Evolutionary conservation across 2,113 vertebrate species (phyloP), one percentile per base, ranked within the genome.

Genomic region (Pseudonaja textilis): DNA sequence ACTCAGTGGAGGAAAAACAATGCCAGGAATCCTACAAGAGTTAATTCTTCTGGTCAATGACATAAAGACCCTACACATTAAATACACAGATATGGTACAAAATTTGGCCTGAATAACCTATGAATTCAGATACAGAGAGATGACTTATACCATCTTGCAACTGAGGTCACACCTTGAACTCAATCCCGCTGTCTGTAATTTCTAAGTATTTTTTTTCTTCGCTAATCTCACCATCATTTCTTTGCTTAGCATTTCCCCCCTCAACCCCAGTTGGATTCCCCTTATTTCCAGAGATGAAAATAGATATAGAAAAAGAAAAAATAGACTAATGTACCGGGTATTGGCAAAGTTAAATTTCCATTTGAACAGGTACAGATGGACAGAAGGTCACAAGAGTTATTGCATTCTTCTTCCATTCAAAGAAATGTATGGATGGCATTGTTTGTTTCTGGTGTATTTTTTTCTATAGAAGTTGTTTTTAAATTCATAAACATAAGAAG

Each of bases 401-500:
- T 87, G 25, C 1, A 56, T 12, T 87, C 34, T 64, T 52, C 45
- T 29, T n/a, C 16, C 39, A 45, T n/a, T 52, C 61, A 56, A 87
- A 87, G 56, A 45, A 16, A 20, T 45, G 50, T 61, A 25, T 3
- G 57, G 57, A 25, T 34, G 47, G 85, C 42, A 52, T 91, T 87
- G 23, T 34, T 87, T 87, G 23, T 45, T 47, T 56, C 12, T 87
- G 14, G 9, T n/a, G 47, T 26, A 16, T 25, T 64, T 47, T 52
- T 50, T 59, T 45, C 42, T 18, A 25, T 16, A 22, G 20, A 64
- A n/a, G 20, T 56, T 20, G 74, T 91, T 61, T 56, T 91, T 52
- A 92, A 92, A 92, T 88, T 87, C 85, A 88, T 64, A 64, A 88
- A 88, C 45, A 50, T 50, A 88, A 64, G 47, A 92, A 87, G 85